Evolutionary conservation across 2,888 invertebrate genomes (phyloP), one percentile per base, ranked within the genome.

Genomic region (Acanthosepion esculentum): DNA sequence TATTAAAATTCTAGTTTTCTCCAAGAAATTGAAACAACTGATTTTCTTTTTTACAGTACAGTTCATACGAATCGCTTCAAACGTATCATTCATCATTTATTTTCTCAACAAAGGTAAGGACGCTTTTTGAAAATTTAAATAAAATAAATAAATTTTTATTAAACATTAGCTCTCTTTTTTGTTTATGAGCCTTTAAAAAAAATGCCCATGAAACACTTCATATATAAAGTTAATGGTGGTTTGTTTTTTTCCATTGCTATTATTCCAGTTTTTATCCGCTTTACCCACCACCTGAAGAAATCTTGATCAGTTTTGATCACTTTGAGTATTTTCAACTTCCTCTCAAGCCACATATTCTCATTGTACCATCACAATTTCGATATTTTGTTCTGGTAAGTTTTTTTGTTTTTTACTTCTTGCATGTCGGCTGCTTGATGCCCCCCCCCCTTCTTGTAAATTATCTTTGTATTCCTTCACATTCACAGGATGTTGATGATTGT

Each of bases 321-420:
- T 98, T 98, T 98, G 98, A 98, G 93, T 98, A 98, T 96, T 98
- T 98, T 97, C 98, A 98, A 95, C 98, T 99, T 95, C 98, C 98
- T 23, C 97, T 98, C 95, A 98, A 98, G 94, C 99, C 99, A 12
- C 99, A 99, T 97, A 96, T 99, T 94, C 98, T 99, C 33, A 97
- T 99, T 95, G 97, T 99, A 96, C 99, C 99, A 0, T 99, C 99
- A 8, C 98, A 98, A 97, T 98, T 99, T 96, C 98, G 98, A 97
- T 98, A 98, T 97, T 99, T 99, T 96, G 98, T 98, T 94, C 98
- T 98, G 98, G 98, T 98, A 97, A 97, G 94, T 95, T 20, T 94
- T 33, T 92, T 48, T 53, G 12, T 59, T 33, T 78, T 18, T n/a
- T n/a, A 15, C 12, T n/a, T 15, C 15, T 12, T 12, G 0, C 10